Evolutionary conservation across 2,888 invertebrate species (phyloP).

Genomic region (Diadromus collaris): DNA sequence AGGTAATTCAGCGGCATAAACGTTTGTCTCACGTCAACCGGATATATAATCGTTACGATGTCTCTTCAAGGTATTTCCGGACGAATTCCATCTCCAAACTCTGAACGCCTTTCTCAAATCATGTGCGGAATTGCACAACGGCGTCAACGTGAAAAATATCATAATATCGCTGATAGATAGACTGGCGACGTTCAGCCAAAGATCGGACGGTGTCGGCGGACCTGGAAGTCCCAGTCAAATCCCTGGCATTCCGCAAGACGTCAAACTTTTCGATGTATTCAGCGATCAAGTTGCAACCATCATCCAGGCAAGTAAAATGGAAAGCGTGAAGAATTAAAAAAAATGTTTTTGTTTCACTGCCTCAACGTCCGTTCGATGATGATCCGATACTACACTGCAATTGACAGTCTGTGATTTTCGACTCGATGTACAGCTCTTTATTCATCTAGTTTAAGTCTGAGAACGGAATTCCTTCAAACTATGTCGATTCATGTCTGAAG

Average conservation of each 20-base stretch:
- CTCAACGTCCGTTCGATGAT: constrained; percentile 67
- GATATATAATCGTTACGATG: not conserved
- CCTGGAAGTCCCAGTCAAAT: constrained; percentile 82
- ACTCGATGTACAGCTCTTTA: constrained; percentile 65
- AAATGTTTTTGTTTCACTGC: not conserved
- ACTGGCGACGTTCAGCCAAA: constrained; percentile 91
- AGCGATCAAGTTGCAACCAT: constrained; percentile 98
- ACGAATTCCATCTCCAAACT: constrained; percentile 98
- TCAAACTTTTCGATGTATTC: constrained; percentile 98
- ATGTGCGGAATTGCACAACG: constrained; percentile 97
- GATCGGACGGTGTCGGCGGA: constrained; percentile 84
- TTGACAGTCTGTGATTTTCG: constrained; percentile 63
- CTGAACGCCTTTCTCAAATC: constrained; percentile 97
- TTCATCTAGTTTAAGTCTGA: constrained; percentile 79
- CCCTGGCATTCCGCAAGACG: constrained; percentile 89
- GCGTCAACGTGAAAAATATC: constrained; percentile 99
- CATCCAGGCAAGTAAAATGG: constrained; percentile 85
- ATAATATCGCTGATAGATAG: constrained; percentile 98
- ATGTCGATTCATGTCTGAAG: not conserved
- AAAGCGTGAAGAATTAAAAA: not conserved
- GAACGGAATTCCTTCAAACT: constrained; percentile 51
- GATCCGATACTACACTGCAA: constrained; percentile 70
- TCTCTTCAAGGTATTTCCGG: constrained; percentile 91
- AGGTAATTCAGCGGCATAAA: constrained; percentile 82
- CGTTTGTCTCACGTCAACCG: not conserved